A percentile compares a stretch with the other conserved stretches of the same genome.
phyloP scores from a whole-genome alignment of 2,888 invertebrate species.

The Agrotis puta region DNA sequence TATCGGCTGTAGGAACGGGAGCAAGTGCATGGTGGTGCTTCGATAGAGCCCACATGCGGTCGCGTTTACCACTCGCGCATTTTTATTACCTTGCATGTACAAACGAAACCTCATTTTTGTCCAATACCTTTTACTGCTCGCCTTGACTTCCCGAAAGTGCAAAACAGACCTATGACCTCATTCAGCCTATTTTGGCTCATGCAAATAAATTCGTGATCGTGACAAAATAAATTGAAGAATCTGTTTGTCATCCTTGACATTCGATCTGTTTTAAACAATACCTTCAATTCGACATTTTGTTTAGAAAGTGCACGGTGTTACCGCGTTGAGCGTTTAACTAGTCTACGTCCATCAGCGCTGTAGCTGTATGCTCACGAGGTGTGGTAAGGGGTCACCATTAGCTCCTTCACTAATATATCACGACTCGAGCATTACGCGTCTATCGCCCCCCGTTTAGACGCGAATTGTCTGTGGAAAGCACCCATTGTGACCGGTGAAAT shows the following conservation, averaged over 20 bases:
- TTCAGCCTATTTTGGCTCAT: constrained; percentile 71
- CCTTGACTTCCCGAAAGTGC: constrained; percentile 77
- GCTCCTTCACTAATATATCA: constrained; percentile 83
- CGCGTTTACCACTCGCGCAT: constrained; percentile 68
- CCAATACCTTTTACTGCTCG: constrained; percentile 58
- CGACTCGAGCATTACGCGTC: constrained; percentile 83
- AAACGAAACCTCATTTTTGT: constrained; percentile 70
- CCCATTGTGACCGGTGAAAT: constrained; percentile 85
- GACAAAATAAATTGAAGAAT: constrained; percentile 84
- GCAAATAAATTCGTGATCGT: constrained; percentile 81
- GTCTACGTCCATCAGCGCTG: constrained; percentile 46
- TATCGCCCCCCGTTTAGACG: constrained; percentile 83
- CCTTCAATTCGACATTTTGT: constrained; percentile 73
- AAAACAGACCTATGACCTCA: constrained; percentile 76
- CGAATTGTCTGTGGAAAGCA: constrained; percentile 84
- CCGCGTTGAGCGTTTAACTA: constrained; percentile 44
- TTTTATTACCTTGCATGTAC: constrained; percentile 70
- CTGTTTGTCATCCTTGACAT: constrained; percentile 85
- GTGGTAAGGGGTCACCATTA: constrained; percentile 80
- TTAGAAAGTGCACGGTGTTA: constrained; percentile 75
- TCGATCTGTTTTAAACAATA: constrained; percentile 82
- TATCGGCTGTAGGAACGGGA: constrained; percentile 61
- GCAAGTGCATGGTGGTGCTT: constrained; percentile 72
- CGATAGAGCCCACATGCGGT: constrained; percentile 83
- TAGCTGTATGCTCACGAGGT: constrained; percentile 70